Evolutionary conservation across 2,888 invertebrate genomes (phyloP).

Genomic region (Alentia gelatinosa): DNA sequence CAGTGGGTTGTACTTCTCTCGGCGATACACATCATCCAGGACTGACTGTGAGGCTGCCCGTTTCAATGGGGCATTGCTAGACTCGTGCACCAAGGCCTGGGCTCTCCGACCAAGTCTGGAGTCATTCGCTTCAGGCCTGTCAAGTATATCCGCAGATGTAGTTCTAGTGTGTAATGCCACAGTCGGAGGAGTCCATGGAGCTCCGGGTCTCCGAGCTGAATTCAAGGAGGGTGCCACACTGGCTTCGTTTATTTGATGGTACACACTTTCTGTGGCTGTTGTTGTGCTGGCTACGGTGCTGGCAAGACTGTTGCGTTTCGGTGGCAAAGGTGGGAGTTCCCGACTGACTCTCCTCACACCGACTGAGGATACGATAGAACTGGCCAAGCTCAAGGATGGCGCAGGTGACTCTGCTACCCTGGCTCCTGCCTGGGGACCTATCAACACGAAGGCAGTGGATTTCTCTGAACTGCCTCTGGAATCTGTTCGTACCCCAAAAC

Average conservation of each 20-base stretch:
- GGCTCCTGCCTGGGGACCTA: neutral
- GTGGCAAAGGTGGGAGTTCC: constrained; percentile 13
- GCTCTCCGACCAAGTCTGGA: neutral
- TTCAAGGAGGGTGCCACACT: neutral
- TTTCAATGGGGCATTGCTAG: neutral
- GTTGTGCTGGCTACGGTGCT: constrained; percentile 26
- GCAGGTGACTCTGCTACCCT: neutral
- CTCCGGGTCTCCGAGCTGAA: neutral
- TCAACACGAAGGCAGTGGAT: constrained; percentile 7
- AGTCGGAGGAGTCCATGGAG: neutral
- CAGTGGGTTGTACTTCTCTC: neutral
- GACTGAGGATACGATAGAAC: constrained; percentile 14
- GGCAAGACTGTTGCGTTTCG: constrained; percentile 17
- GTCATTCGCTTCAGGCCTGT: neutral
- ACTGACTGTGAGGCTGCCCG: constrained; percentile 6
- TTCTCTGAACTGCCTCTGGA: neutral
- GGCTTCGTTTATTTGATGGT: constrained; percentile 18
- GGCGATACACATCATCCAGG: constrained; percentile 2
- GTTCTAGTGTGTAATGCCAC: neutral
- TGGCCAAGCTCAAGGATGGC: neutral
- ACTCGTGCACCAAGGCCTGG: neutral
- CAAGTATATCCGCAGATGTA: neutral
- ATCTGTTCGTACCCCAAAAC: neutral
- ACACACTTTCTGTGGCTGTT: constrained; percentile 24
- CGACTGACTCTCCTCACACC: neutral